Evolutionary conservation across 2,113 vertebrate genomes (phyloP).

Genomic region (Oostethus manadensis): DNA sequence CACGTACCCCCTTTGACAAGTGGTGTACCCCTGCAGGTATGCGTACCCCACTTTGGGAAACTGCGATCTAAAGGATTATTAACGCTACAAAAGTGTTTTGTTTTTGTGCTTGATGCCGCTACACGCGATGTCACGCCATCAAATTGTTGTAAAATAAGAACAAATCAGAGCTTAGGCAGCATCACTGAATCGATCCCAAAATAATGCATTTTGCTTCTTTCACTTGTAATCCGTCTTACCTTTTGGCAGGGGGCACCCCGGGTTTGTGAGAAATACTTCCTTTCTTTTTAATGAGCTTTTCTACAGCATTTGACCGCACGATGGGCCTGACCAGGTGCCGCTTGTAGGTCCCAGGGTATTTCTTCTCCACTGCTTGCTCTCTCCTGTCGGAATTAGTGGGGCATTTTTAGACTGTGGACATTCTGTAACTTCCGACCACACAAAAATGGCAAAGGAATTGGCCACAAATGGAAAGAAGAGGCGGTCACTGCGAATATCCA

Average conservation of each 20-base stretch:
- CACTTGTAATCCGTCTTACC: slow-evolving; percentile 65
- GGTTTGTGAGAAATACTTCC: slow-evolving; percentile 82
- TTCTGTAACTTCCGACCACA: too few species aligned
- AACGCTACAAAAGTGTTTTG: too few species aligned
- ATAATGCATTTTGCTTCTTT: background rate
- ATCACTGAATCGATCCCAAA: background rate
- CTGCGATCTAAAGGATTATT: too few species aligned
- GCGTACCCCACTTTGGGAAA: too few species aligned
- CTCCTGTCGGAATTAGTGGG: slow-evolving; percentile 69
- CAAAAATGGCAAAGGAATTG: slow-evolving; percentile 1
- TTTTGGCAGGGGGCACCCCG: slow-evolving; percentile 78
- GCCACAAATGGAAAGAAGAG: slow-evolving; percentile 1
- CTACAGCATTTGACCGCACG: slow-evolving; percentile 89
- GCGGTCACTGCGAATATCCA: background rate
- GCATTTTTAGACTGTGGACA: background rate
- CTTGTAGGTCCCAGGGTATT: slow-evolving; percentile 94
- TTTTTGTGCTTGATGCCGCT: too few species aligned
- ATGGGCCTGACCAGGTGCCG: slow-evolving; percentile 91
- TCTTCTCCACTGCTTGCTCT: slow-evolving; percentile 96
- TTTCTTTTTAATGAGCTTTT: slow-evolving; percentile 96
- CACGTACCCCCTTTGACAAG: too few species aligned
- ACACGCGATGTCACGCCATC: too few species aligned
- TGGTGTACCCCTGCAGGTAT: too few species aligned
- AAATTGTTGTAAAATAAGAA: background rate
- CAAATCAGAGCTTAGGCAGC: background rate